A percentile compares a stretch with the other conserved stretches of the same genome.
These are phyloP conservation scores for Eilema griseolum DNA, from an alignment of 2,888 invertebrate genomes.

Conservation along the genomic window DNA sequence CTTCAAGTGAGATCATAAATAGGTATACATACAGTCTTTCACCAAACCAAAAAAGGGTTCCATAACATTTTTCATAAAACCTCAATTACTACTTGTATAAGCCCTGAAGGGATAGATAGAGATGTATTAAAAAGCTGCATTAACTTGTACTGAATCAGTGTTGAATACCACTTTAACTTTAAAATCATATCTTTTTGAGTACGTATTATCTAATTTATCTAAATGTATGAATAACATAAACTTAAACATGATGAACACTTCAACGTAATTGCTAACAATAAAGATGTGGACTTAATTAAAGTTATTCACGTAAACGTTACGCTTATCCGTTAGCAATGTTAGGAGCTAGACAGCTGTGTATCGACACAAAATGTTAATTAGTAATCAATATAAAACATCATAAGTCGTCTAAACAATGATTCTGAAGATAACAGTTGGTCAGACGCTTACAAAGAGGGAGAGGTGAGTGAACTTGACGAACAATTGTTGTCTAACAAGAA, in stretches of 20 bases:
- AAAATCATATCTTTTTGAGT: constrained; percentile 16
- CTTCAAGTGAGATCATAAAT: neutral
- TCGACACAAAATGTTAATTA: constrained; percentile 3
- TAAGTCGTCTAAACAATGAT: constrained; percentile 28
- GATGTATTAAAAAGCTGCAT: neutral
- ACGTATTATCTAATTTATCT: neutral
- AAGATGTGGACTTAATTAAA: neutral
- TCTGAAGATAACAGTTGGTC: constrained; percentile 40
- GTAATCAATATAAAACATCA: constrained; percentile 21
- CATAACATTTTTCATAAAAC: no score
- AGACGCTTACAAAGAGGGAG: constrained; percentile 50
- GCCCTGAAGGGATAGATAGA: neutral
- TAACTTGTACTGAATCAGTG: neutral
- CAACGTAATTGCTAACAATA: constrained; percentile 1
- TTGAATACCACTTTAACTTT: constrained; percentile 20
- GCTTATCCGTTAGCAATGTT: neutral
- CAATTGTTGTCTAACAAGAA: constrained; percentile 57
- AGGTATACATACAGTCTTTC: neutral
- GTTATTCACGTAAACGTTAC: neutral
- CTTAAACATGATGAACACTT: neutral
- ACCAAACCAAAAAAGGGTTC: neutral
- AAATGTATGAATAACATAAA: neutral
- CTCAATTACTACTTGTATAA: neutral
- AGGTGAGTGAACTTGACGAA: constrained; percentile 63
- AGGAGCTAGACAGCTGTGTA: neutral